phyloP scores from a whole-genome alignment of 2,888 invertebrate species.

The Sinodicranocentrus sp. region DNA sequence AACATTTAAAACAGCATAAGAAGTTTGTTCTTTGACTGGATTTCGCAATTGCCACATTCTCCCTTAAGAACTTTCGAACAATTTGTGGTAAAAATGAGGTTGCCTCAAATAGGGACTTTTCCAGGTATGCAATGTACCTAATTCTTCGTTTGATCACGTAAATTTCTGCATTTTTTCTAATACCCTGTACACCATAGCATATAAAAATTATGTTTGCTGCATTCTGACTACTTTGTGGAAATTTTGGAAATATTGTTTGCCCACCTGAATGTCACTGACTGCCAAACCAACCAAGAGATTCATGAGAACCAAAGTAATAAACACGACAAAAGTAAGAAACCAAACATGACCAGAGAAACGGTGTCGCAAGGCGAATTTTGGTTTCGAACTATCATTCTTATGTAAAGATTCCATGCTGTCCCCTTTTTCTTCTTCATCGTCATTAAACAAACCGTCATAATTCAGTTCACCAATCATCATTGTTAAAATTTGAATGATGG shows the following conservation, averaged over 20 bases:
- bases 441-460: slow-evolving; percentile 59
- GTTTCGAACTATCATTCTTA: background rate
- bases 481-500: slow-evolving; percentile 63
- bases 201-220: background rate
- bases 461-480: slow-evolving; percentile 72
- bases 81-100: slow-evolving; percentile 56
- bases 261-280: slow-evolving; percentile 71
- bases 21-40: background rate
- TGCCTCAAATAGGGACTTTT: slow-evolving; percentile 59
- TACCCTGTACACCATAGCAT: slow-evolving; percentile 42
- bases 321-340: slow-evolving; percentile 67
- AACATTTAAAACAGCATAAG: slow-evolving; percentile 35
- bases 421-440: background rate
- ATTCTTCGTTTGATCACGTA: slow-evolving; percentile 71
- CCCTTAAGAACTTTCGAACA: slow-evolving; percentile 47
- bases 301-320: slow-evolving; percentile 69
- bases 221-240: no score
- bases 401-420: background rate
- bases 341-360: slow-evolving; percentile 61
- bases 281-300: slow-evolving; percentile 71
- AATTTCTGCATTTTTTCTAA: slow-evolving; percentile 69
- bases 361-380: background rate
- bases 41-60: slow-evolving; percentile 54
- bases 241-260: no score
- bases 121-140: slow-evolving; percentile 69